Evolutionary conservation across 2,113 vertebrate genomes (phyloP).

Genomic region (Turdus rufiventris): DNA sequence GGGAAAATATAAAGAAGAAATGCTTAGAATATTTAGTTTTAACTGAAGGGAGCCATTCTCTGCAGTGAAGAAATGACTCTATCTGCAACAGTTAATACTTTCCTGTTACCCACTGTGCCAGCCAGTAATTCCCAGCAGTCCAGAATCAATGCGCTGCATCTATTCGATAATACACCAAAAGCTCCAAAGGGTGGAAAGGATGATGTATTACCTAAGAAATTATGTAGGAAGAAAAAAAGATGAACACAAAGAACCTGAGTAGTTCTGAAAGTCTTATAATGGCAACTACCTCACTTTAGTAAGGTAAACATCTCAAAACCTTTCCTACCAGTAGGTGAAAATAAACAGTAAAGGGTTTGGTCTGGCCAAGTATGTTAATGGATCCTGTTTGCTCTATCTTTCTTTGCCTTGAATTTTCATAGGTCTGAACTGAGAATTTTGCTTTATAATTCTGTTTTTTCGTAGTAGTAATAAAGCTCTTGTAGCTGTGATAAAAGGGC

Average conservation of each 20-base stretch:
- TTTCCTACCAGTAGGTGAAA: not conserved
- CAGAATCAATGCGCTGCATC: not conserved
- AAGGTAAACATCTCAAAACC: not conserved
- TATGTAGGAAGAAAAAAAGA: not conserved
- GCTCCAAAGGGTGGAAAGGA: not conserved
- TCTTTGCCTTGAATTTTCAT: not conserved
- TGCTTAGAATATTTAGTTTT: not conserved
- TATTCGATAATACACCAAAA: not conserved
- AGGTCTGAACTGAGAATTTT: not conserved
- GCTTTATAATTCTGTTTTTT: not conserved
- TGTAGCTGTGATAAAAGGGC: not conserved
- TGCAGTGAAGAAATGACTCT: not conserved
- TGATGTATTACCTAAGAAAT: conserved; percentile 13
- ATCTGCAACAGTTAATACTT: not conserved
- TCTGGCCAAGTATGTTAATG: not conserved
- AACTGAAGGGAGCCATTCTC: not conserved
- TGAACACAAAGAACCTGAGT: not conserved
- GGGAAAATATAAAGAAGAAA: not conserved
- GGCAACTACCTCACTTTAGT: not conserved
- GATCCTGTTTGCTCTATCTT: not conserved
- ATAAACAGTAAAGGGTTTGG: not conserved
- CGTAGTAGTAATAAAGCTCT: not conserved
- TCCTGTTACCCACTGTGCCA: not conserved
- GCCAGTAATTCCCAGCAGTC: not conserved
- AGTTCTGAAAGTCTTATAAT: not conserved